These are phyloP conservation scores for Astyanax mexicanus DNA, from an alignment of 2,797 vertebrate species.

Conservation along the genomic window DNA sequence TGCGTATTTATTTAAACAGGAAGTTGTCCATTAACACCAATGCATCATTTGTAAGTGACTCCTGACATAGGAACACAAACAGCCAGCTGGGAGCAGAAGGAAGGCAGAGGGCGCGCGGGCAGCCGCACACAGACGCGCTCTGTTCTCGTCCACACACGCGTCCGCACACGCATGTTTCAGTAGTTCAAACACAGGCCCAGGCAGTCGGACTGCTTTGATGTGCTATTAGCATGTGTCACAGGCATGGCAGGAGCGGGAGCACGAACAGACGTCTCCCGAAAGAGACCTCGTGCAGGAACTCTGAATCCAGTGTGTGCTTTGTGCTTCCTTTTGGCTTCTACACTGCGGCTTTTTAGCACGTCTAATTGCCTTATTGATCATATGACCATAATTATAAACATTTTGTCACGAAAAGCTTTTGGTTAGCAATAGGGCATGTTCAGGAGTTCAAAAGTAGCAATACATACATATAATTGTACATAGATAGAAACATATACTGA, in stretches of 20 bases:
- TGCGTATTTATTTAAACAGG: slow-evolving; percentile 80
- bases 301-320: neutral
- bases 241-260: slow-evolving; percentile 2
- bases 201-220: slow-evolving; percentile 41
- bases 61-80: slow-evolving; percentile 84
- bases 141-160: slow-evolving; percentile 41
- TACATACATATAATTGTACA: too few relatives aligned
- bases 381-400: too few relatives aligned
- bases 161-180: slow-evolving; percentile 28
- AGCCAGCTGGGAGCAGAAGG: slow-evolving; percentile 60
- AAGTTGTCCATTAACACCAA: slow-evolving; percentile 78
- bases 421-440: too few relatives aligned
- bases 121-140: slow-evolving; percentile 52
- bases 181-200: slow-evolving; percentile 49
- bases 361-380: too few relatives aligned
- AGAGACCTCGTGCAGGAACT: neutral
- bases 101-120: slow-evolving; percentile 39
- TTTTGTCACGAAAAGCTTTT: too few relatives aligned
- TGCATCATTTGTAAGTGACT: slow-evolving; percentile 79
- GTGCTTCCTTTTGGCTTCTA: neutral
- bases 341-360: neutral
- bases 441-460: too few relatives aligned
- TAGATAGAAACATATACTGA: too few relatives aligned
- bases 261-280: slow-evolving; percentile 9
- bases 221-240: slow-evolving; percentile 42